Percentiles rank a stretch among this genome's conserved stretches.
Evolutionary conservation across 2,113 vertebrate genomes (phyloP).

Genomic region (Hippocampus guttulatus): DNA sequence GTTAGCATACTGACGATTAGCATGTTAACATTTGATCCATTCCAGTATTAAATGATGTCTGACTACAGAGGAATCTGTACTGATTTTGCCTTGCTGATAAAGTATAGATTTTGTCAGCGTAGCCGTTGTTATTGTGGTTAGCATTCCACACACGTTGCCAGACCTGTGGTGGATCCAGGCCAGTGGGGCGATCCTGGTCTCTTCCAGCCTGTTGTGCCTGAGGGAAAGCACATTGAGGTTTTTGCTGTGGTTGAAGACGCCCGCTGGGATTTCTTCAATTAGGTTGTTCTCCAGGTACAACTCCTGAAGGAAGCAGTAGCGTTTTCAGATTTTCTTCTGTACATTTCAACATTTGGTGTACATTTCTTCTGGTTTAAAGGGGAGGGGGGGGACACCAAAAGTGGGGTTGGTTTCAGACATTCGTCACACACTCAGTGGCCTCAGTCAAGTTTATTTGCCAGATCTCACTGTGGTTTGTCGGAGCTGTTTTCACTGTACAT

Average conservation of each 20-base stretch:
- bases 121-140: not conserved
- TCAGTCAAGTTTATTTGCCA: conserved; percentile 18
- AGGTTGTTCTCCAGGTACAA: conserved; percentile 90
- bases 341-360: not conserved
- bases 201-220: conserved; percentile 88
- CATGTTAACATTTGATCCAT: not conserved
- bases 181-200: conserved; percentile 84
- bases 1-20: too few relatives aligned
- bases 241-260: conserved; percentile 83
- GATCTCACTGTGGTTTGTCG: conserved; percentile 13
- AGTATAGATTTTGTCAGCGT: not conserved
- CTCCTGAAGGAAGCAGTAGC: conserved; percentile 73
- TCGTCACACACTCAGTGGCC: conserved; percentile 3
- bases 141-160: conserved; percentile 20
- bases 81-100: not conserved
- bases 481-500: not conserved
- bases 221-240: conserved; percentile 85
- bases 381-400: not conserved
- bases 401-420: not conserved
- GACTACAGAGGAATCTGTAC: too few relatives aligned
- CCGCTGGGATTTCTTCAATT: conserved; percentile 92
- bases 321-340: not conserved
- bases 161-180: conserved; percentile 95
- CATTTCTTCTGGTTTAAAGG: not conserved
- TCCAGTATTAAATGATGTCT: not conserved